Conservation (phyloP, 2,888 invertebrate genomes). For the Cheilosia vulpina region DNA sequence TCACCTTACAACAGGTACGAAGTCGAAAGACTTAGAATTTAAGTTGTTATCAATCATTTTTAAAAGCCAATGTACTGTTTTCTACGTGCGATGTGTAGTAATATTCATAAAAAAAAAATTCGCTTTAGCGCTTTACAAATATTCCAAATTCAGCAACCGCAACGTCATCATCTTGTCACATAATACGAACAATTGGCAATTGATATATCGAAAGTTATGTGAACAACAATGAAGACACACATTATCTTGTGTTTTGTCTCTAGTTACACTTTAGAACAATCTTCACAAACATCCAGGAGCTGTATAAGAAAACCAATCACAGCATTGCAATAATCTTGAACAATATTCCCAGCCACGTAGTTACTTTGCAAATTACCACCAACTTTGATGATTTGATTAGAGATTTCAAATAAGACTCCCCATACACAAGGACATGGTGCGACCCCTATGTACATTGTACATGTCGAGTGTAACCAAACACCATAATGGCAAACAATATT, state of each 20-base stretch:
- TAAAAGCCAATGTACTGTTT: no score
- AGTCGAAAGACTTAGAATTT: no score
- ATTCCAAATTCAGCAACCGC: no score
- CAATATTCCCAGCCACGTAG: conserved; percentile 61
- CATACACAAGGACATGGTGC: conserved; percentile 24
- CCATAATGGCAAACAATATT: conserved; percentile 49
- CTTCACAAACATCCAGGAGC: conserved; percentile 1
- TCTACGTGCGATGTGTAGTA: no score
- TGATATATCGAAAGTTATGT: no score
- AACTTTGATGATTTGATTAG: conserved; percentile 68
- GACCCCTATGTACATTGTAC: conserved; percentile 14
- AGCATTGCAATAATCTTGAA: conserved; percentile 31
- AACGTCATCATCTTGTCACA: no score
- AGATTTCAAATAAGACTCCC: conserved; percentile 45
- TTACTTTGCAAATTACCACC: conserved; percentile 66
- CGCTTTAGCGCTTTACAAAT: no score
- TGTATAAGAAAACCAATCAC: conserved; percentile 36
- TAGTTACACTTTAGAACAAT: conserved; percentile 1
- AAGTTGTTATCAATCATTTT: no score
- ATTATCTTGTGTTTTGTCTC: not conserved
- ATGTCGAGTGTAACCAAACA: conserved; percentile 14
- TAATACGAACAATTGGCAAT: no score
- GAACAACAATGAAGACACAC: no score
- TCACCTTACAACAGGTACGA: no score
- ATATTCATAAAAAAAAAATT: no score